A percentile compares a stretch with the other conserved stretches of the same genome.
Conservation (phyloP, 1,140 invertebrate genomes). For the Pseudomyrmex flavicornis region DNA sequence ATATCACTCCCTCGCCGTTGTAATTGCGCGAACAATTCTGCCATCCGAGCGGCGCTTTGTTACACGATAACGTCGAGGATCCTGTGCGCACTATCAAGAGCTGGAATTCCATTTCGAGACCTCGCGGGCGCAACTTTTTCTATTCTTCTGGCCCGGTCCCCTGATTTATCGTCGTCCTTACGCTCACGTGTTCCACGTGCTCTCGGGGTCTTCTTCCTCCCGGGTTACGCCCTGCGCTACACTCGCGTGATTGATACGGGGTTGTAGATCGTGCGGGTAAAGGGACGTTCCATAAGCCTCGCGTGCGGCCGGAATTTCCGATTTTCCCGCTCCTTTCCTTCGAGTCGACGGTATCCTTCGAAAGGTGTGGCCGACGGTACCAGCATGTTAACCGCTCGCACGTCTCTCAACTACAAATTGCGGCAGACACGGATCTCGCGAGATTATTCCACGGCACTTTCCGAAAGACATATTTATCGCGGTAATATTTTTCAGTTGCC, state of each 20-base stretch:
- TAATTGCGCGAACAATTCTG: conserved; percentile 51
- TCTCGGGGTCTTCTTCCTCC: conserved; percentile 28
- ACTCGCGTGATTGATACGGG: conserved; percentile 76
- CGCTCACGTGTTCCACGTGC: conserved; percentile 46
- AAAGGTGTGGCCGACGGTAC: conserved; percentile 39
- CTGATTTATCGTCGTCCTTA: conserved; percentile 77
- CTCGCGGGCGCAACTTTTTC: conserved; percentile 69
- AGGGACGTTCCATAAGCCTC: conserved; percentile 72
- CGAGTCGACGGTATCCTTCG: conserved; percentile 26
- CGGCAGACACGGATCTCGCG: not conserved
- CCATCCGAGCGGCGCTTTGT: conserved; percentile 33
- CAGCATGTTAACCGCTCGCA: conserved; percentile 45
- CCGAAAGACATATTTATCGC: not conserved
- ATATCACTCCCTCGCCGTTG: conserved; percentile 21
- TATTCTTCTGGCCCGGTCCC: conserved; percentile 51
- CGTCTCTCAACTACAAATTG: conserved; percentile 39
- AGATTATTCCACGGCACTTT: conserved; percentile 26
- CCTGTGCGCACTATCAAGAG: conserved; percentile 48
- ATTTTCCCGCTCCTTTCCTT: conserved; percentile 67
- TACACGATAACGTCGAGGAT: conserved; percentile 50
- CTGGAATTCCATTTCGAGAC: conserved; percentile 66
- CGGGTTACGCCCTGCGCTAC: conserved; percentile 36
- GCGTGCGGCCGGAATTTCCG: conserved; percentile 73
- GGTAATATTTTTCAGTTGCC: not conserved
- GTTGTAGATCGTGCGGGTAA: conserved; percentile 55